Evolutionary conservation across 2,888 invertebrate species (phyloP).

Genomic region (Cactoblastis cactorum): DNA sequence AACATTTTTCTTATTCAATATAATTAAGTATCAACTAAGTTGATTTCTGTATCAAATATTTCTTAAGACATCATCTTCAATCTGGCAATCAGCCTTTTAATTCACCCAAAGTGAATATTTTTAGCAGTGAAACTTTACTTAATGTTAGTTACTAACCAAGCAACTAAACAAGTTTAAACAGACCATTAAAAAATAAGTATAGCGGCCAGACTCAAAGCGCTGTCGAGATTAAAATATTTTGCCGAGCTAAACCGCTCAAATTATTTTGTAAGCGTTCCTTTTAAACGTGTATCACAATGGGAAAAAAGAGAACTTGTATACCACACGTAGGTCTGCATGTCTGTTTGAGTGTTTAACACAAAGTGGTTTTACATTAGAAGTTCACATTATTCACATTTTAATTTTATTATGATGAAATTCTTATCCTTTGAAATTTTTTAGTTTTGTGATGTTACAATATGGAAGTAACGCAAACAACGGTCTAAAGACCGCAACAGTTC

Average conservation of each 20-base stretch:
- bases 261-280: constrained; percentile 62
- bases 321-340: constrained; percentile 18
- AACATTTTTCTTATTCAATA: no score
- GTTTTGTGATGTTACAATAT: no score
- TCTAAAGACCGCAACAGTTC: no score
- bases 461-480: no score
- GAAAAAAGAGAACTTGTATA: constrained; percentile 24
- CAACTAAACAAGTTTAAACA: constrained; percentile 45
- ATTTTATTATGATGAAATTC: background rate
- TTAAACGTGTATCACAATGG: constrained; percentile 38
- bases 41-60: no score
- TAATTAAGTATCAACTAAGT: no score
- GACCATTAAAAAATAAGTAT: constrained; percentile 54
- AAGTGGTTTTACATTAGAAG: background rate
- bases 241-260: constrained; percentile 57
- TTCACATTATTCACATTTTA: background rate
- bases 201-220: constrained; percentile 60
- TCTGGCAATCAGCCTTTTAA: no score
- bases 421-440: background rate
- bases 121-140: no score
- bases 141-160: constrained; percentile 15
- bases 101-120: no score
- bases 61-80: no score
- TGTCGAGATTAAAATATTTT: constrained; percentile 72
- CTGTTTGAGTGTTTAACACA: constrained; percentile 2